phyloP scores from a whole-genome alignment of 2,797 vertebrate species.

The Pipistrellus pygmaeus region DNA sequence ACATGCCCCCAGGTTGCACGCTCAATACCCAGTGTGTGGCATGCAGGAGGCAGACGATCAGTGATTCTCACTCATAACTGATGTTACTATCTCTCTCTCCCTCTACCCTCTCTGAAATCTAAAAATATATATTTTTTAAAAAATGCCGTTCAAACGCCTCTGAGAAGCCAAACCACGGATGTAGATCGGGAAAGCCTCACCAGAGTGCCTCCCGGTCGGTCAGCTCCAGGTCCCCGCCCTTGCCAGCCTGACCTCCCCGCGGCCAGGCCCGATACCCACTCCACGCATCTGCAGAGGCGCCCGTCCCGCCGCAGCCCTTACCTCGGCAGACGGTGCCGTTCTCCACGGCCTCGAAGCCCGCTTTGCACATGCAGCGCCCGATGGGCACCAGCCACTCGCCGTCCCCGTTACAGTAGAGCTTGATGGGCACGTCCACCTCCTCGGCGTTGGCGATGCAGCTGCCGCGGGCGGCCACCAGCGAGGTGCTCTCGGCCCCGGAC shows the following conservation, averaged over 20 bases:
- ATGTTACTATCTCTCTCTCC: too few relatives aligned
- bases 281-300: background rate
- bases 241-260: background rate
- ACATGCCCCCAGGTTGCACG: too few relatives aligned
- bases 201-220: background rate
- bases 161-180: rapidly evolving
- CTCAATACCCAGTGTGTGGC: too few relatives aligned
- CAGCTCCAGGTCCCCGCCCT: background rate
- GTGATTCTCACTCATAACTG: too few relatives aligned
- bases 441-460: conserved; percentile 95
- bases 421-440: conserved; percentile 98
- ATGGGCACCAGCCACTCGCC: conserved; percentile 99
- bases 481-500: conserved; percentile 97
- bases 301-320: conserved; percentile 77
- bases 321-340: conserved; percentile 95
- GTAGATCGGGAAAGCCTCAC: background rate
- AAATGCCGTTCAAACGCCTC: background rate
- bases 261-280: background rate
- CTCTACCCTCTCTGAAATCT: too few relatives aligned
- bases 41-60: too few relatives aligned
- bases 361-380: conserved; percentile 96
- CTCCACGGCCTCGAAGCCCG: conserved; percentile 93
- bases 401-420: conserved; percentile 97
- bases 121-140: too few relatives aligned
- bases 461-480: conserved; percentile 95